A percentile compares a stretch with the other conserved stretches of the same genome.
phyloP scores from a whole-genome alignment of 2,888 invertebrate species.

The Stenolophus ochropezus region DNA sequence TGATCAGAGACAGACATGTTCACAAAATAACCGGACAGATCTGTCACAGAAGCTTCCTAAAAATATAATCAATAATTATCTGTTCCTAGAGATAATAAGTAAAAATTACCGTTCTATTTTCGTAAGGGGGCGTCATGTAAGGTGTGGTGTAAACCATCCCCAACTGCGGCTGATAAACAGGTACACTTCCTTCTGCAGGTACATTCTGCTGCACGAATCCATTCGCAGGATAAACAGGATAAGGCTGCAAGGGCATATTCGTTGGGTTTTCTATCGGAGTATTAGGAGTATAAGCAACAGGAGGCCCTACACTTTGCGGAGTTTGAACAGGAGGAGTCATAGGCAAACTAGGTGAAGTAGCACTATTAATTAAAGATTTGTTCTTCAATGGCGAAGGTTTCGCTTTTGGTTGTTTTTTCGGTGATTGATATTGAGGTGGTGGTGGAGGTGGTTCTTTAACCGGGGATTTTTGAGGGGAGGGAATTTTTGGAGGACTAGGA shows the following conservation, averaged over 20 bases:
- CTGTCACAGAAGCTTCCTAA: slow-evolving; percentile 67
- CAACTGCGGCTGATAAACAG: slow-evolving; percentile 61
- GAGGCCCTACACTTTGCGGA: slow-evolving; percentile 56
- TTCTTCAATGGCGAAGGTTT: slow-evolving; percentile 66
- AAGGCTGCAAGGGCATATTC: slow-evolving; percentile 63
- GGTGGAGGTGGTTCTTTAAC: slow-evolving; percentile 47
- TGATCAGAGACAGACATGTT: slow-evolving; percentile 61
- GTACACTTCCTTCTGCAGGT: slow-evolving; percentile 56
- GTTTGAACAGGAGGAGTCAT: slow-evolving; percentile 68
- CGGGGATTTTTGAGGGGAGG: slow-evolving; percentile 66
- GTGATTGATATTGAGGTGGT: slow-evolving; percentile 45
- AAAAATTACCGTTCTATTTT: slow-evolving; percentile 53
- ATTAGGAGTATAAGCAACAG: slow-evolving; percentile 52
- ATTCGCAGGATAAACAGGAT: slow-evolving; percentile 62
- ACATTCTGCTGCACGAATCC: slow-evolving; percentile 26
- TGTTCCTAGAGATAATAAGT: background rate
- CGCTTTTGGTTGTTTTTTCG: slow-evolving; percentile 47
- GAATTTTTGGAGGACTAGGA: slow-evolving; percentile 66
- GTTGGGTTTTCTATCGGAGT: slow-evolving; percentile 61
- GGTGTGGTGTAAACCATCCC: slow-evolving; percentile 70
- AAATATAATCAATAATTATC: slow-evolving; percentile 52
- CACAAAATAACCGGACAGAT: slow-evolving; percentile 68
- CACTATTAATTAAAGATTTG: slow-evolving; percentile 68
- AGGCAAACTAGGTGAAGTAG: slow-evolving; percentile 72
- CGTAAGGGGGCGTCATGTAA: slow-evolving; percentile 68